phyloP scores from a whole-genome alignment of 2,797 vertebrate genomes.

The Aratinga solstitialis region DNA sequence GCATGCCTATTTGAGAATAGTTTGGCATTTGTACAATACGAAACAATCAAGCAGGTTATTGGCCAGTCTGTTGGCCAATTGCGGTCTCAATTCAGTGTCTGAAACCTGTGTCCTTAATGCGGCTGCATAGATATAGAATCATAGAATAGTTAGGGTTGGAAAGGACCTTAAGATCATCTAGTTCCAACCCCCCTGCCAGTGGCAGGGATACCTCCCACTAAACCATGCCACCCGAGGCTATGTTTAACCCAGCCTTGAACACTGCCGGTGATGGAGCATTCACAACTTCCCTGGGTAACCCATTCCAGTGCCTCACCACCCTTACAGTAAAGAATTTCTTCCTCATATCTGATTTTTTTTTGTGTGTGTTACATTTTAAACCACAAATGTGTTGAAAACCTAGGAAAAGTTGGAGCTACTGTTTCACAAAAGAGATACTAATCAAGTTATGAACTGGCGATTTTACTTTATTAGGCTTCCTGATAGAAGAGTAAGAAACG shows the following conservation, averaged over 20 bases:
- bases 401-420: conserved; percentile 24
- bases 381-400: conserved; percentile 45
- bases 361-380: background rate
- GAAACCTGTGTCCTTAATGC: background rate
- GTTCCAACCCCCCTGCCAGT: too few species aligned
- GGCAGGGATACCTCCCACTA: too few species aligned
- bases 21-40: background rate
- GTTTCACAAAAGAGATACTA: background rate
- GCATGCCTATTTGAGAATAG: background rate
- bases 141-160: too few species aligned
- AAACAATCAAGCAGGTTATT: background rate
- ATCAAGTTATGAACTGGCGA: background rate
- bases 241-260: too few species aligned
- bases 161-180: too few species aligned
- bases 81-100: background rate
- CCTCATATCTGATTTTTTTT: background rate
- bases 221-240: too few species aligned
- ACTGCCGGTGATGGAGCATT: too few species aligned
- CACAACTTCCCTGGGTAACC: too few species aligned
- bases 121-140: background rate
- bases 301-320: too few species aligned
- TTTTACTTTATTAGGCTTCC: background rate
- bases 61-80: background rate
- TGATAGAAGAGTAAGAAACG: background rate
- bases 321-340: too few species aligned